Evolutionary conservation across 92 coral and sea anemone species (phyloP).

Genomic region (Muricea muricata): DNA sequence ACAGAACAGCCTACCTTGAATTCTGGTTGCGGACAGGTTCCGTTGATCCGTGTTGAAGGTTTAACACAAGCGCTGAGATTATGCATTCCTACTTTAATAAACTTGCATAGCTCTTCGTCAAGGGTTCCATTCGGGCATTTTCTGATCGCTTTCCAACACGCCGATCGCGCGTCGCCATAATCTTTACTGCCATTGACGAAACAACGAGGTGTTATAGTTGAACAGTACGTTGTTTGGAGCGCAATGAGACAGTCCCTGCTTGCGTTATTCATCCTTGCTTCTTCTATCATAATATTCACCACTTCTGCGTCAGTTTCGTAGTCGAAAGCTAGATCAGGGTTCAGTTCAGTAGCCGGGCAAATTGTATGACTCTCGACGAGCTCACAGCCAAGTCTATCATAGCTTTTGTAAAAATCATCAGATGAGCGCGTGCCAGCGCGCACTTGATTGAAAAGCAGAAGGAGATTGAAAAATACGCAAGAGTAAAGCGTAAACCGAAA

Average conservation of each 20-base stretch:
- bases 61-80: background rate
- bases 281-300: background rate
- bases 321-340: background rate
- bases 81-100: background rate
- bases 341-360: background rate
- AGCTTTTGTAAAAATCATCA: background rate
- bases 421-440: no score
- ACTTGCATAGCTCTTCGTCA: background rate
- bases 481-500: background rate
- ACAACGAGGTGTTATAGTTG: background rate
- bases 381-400: background rate
- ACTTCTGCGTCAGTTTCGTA: background rate
- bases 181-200: background rate
- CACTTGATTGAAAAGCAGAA: no score
- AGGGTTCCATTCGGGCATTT: background rate
- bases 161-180: background rate
- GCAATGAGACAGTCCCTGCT: background rate
- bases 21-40: slow-evolving; percentile 11
- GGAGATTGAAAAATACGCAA: no score
- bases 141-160: background rate
- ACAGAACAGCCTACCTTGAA: slow-evolving; percentile 1
- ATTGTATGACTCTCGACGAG: background rate
- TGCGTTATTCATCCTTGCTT: background rate
- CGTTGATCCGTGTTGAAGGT: background rate
- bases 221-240: background rate